phyloP scores from a whole-genome alignment of 2,113 vertebrate genomes.

The Apistogramma diplotaenia region DNA sequence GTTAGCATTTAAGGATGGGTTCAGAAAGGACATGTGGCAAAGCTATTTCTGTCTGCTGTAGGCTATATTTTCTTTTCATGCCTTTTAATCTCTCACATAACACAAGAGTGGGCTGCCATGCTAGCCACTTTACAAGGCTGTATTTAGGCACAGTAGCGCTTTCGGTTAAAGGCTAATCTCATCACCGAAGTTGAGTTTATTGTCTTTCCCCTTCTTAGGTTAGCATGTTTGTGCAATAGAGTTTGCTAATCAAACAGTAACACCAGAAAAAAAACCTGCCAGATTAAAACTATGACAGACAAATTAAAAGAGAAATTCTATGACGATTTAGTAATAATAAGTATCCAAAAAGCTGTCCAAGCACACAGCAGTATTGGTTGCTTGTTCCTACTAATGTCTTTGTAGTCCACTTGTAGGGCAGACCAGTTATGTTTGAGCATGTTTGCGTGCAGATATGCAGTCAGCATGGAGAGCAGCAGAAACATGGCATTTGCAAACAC shows the following conservation, averaged over 20 bases:
- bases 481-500: not conserved
- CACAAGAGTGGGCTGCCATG: not conserved
- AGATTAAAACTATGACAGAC: not conserved
- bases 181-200: not conserved
- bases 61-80: not conserved
- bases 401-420: not conserved
- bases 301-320: not conserved
- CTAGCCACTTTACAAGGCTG: not conserved
- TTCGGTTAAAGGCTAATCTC: not conserved
- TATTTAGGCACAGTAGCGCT: not conserved
- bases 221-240: not conserved
- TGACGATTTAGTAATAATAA: not conserved
- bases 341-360: not conserved
- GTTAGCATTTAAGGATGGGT: not conserved
- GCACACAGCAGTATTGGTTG: not conserved
- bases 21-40: not conserved
- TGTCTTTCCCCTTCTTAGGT: not conserved
- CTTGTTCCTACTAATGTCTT: not conserved
- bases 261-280: not conserved
- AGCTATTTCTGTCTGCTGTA: not conserved
- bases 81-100: not conserved
- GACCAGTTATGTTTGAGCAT: not conserved
- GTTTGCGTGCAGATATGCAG: not conserved
- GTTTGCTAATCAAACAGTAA: not conserved
- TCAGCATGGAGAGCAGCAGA: not conserved